Conservation (phyloP, 2,888 invertebrate genomes). For the Dione vanillae region DNA sequence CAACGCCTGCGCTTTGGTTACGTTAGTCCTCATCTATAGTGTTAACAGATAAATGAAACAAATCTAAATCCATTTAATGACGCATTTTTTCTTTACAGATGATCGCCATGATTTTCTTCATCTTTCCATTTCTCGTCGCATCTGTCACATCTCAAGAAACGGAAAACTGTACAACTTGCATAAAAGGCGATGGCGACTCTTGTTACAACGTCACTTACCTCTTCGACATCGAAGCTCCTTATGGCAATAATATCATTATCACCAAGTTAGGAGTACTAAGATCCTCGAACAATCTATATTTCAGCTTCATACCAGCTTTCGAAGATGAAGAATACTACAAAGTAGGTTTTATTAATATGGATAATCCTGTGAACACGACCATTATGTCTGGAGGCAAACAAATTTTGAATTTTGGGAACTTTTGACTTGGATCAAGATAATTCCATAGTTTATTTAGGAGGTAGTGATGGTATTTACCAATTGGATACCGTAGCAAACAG, state of each 20-base stretch:
- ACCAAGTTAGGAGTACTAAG: conserved; percentile 64
- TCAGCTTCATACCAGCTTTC: conserved; percentile 69
- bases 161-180: conserved; percentile 58
- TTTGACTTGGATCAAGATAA: conserved; percentile 74
- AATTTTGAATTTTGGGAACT: conserved; percentile 66
- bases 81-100: conserved; percentile 46
- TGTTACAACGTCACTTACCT: conserved; percentile 66
- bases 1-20: too few relatives aligned
- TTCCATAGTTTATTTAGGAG: conserved; percentile 67
- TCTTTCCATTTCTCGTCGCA: conserved; percentile 52
- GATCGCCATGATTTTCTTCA: conserved; percentile 54
- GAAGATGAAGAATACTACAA: conserved; percentile 70
- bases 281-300: conserved; percentile 64
- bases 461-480: conserved; percentile 67
- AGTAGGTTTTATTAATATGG: conserved; percentile 67
- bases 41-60: too few relatives aligned
- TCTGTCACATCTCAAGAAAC: conserved; percentile 50
- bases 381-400: conserved; percentile 56
- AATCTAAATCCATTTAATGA: not conserved
- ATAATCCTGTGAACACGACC: conserved; percentile 53
- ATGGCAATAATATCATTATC: conserved; percentile 65
- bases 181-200: conserved; percentile 48
- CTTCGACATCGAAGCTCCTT: conserved; percentile 66
- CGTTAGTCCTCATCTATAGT: too few relatives aligned
- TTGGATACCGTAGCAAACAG: conserved; percentile 57